Conservation (phyloP, 2,888 invertebrate genomes). For the Drosophila demipolita region DNA sequence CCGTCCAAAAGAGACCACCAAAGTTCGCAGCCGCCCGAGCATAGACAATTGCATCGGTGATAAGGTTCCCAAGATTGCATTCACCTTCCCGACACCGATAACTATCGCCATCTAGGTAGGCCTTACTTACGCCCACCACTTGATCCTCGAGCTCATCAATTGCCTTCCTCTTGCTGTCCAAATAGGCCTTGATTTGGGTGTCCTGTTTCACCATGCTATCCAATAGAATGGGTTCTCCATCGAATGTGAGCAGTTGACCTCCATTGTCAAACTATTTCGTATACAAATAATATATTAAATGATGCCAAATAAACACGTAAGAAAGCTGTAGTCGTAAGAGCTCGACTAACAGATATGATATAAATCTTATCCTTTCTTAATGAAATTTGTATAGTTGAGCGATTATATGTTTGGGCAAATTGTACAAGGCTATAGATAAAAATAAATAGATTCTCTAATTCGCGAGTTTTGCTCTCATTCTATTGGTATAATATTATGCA, state of each 20-base stretch:
- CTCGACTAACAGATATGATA: no score
- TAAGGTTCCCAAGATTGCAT: constrained; percentile 93
- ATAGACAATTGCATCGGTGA: constrained; percentile 90
- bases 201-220: constrained; percentile 88
- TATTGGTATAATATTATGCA: not conserved
- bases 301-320: no score
- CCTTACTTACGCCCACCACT: constrained; percentile 88
- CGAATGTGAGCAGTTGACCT: constrained; percentile 88
- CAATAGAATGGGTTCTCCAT: constrained; percentile 91
- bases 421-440: not conserved
- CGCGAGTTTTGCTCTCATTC: not conserved
- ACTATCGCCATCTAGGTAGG: constrained; percentile 88
- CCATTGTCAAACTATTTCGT: constrained; percentile 87
- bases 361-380: no score
- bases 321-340: not conserved
- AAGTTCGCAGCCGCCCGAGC: constrained; percentile 80
- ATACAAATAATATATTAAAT: not conserved
- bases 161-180: constrained; percentile 86
- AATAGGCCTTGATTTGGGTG: constrained; percentile 86
- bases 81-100: constrained; percentile 88
- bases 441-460: not conserved
- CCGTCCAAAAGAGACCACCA: constrained; percentile 82
- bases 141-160: constrained; percentile 79
- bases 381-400: no score
- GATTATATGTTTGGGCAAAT: no score